Evolutionary conservation across 2,113 vertebrate species (phyloP).

Genomic region (Rhizomys pruinosus): DNA sequence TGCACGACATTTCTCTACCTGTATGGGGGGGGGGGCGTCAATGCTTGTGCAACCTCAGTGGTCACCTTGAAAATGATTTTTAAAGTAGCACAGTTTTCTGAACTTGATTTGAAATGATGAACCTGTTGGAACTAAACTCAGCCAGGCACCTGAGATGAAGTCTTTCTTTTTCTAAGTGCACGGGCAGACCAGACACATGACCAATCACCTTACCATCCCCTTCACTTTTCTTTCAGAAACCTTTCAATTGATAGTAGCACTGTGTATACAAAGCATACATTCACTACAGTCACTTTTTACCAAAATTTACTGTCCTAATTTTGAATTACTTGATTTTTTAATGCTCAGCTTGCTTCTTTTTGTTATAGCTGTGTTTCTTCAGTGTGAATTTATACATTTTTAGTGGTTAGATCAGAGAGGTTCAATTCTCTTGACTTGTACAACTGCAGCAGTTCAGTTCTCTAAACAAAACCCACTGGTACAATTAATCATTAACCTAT

Average conservation of each 20-base stretch:
- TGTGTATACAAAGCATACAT: neutral
- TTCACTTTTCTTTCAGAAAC: constrained; percentile 32
- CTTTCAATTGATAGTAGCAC: neutral
- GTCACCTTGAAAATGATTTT: constrained; percentile 2
- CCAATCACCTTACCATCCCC: neutral
- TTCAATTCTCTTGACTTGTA: constrained; percentile 44
- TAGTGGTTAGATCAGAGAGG: neutral
- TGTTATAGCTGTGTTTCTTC: neutral
- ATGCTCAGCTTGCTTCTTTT: neutral
- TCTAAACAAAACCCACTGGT: constrained; percentile 30
- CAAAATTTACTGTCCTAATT: neutral
- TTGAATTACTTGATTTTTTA: constrained; percentile 31
- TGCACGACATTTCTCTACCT: neutral
- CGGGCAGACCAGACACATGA: neutral
- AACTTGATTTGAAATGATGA: constrained; percentile 34
- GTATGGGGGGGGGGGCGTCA: neutral
- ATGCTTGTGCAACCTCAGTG: neutral
- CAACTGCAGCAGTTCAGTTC: constrained; percentile 33
- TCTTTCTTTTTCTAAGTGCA: constrained; percentile 13
- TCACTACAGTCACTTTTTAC: neutral
- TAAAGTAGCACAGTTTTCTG: neutral
- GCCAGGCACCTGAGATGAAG: neutral
- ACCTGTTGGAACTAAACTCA: constrained; percentile 39
- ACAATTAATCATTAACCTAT: constrained; percentile 70
- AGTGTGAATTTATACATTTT: constrained; percentile 4